Evolutionary conservation across 2,113 vertebrate genomes (phyloP).

Genomic region (Callocephalon fimbriatum): DNA sequence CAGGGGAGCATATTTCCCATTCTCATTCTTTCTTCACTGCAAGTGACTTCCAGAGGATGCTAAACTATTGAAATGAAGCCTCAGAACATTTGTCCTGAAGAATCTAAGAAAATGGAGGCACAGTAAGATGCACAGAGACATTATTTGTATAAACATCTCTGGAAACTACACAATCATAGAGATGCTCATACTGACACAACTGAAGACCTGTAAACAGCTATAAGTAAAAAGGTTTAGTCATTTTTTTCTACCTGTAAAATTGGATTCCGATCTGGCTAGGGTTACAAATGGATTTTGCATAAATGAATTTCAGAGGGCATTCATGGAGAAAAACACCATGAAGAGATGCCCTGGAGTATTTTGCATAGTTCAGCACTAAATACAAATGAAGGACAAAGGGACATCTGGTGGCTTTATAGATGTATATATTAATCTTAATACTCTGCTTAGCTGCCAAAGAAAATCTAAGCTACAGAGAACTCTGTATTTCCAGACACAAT

Average conservation of each 20-base stretch:
- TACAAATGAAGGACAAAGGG: slow-evolving; percentile 16
- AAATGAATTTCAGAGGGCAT: not conserved
- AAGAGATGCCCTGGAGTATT: not conserved
- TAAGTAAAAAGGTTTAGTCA: not conserved
- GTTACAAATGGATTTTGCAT: not conserved
- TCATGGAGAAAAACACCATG: not conserved
- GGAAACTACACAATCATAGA: not conserved
- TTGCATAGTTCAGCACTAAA: not conserved
- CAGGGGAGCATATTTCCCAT: not conserved
- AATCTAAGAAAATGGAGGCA: not conserved
- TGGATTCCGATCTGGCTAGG: not conserved
- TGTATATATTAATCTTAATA: slow-evolving; percentile 56
- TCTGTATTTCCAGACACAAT: not conserved
- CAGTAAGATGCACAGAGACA: not conserved
- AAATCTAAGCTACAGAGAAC: not conserved
- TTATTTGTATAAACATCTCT: not conserved
- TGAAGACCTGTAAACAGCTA: not conserved
- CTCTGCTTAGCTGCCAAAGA: slow-evolving; percentile 8
- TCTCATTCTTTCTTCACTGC: not conserved
- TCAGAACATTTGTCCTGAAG: not conserved
- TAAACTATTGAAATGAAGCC: not conserved
- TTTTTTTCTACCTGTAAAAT: not conserved
- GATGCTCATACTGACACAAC: not conserved
- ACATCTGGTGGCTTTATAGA: not conserved
- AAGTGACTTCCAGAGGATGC: not conserved